These are phyloP conservation scores for Pseudorectes ferrugineus DNA, from an alignment of 2,113 vertebrate species.

Conservation along the genomic window DNA sequence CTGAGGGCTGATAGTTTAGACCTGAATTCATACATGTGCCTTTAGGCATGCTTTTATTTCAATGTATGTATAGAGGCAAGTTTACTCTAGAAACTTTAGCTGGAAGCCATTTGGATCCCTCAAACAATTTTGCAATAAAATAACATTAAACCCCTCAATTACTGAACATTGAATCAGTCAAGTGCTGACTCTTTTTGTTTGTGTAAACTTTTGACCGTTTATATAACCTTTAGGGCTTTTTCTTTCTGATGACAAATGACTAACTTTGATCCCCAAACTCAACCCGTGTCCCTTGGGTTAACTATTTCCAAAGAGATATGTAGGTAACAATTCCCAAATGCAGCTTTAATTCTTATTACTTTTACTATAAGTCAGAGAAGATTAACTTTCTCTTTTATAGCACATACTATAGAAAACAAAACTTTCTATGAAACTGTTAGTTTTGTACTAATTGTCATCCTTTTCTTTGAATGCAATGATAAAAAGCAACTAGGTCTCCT, in stretches of 20 bases:
- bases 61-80: background rate
- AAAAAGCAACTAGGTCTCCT: background rate
- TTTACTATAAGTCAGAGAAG: background rate
- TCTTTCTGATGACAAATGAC: background rate
- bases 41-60: background rate
- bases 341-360: background rate
- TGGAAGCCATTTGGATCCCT: background rate
- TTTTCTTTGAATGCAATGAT: background rate
- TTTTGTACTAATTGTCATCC: background rate
- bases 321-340: background rate
- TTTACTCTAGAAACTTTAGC: background rate
- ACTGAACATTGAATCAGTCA: background rate
- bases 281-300: background rate
- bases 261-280: background rate
- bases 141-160: background rate
- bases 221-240: constrained; percentile 38
- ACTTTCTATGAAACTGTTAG: background rate
- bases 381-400: background rate
- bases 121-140: constrained; percentile 42
- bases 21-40: background rate
- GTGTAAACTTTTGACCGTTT: constrained; percentile 21
- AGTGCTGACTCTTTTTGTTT: background rate
- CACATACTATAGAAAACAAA: background rate
- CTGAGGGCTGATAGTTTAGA: background rate
- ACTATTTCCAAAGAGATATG: constrained; percentile 1